These are phyloP conservation scores for Malurus melanocephalus DNA, from an alignment of 2,113 vertebrate genomes.

Conservation along the genomic window DNA sequence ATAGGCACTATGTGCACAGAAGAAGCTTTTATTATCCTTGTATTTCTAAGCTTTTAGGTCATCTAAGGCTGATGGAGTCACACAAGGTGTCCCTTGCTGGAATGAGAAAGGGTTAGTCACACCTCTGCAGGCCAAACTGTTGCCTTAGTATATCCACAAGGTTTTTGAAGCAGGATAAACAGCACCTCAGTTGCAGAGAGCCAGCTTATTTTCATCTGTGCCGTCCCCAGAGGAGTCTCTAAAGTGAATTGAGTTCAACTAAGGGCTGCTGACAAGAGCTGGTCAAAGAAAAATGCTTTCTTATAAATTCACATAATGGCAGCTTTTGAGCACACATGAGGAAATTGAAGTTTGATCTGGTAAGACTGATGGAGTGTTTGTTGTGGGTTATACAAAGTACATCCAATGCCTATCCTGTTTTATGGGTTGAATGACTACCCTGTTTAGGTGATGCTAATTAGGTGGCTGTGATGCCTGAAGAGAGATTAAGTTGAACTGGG, in stretches of 20 bases:
- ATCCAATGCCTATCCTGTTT: slow-evolving; percentile 2
- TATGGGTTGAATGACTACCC: slow-evolving; percentile 27
- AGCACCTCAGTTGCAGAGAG: not conserved
- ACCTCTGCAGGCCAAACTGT: not conserved
- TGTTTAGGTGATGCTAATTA: slow-evolving; percentile 38
- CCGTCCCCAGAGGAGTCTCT: not conserved
- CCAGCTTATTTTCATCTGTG: not conserved
- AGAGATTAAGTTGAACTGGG: slow-evolving; percentile 39
- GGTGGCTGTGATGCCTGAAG: not conserved
- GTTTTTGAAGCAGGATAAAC: not conserved
- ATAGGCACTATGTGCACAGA: accelerated
- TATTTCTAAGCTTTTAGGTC: not conserved
- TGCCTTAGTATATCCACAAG: not conserved
- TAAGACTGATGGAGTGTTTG: not conserved
- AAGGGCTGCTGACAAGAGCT: not conserved
- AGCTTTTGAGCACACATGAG: not conserved
- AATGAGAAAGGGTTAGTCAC: slow-evolving; percentile 3
- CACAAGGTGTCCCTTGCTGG: not conserved
- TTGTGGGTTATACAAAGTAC: not conserved
- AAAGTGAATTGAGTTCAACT: not conserved
- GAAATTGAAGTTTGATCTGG: not conserved
- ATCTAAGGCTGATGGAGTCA: not conserved
- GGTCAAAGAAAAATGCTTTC: slow-evolving; percentile 1
- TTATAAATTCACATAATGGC: not conserved
- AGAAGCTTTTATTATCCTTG: not conserved